These are phyloP conservation scores for Sebastes baramenuke DNA, from an alignment of 2,797 vertebrate species.

Conservation along the genomic window DNA sequence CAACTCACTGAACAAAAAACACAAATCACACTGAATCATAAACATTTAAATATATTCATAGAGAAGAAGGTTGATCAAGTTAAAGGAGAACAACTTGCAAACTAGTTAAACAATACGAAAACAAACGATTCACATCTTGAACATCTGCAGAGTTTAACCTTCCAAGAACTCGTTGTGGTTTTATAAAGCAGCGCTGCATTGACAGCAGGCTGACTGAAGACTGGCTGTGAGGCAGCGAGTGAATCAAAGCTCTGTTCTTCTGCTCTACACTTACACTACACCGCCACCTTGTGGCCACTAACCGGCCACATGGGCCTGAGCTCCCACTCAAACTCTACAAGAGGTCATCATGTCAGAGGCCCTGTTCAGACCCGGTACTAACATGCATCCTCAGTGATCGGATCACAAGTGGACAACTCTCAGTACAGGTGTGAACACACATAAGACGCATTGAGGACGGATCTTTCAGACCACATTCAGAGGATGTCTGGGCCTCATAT, in stretches of 20 bases:
- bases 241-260: background rate
- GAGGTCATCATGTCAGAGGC: too few relatives aligned
- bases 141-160: background rate
- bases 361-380: too few relatives aligned
- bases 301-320: background rate
- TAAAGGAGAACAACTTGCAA: background rate
- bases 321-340: background rate
- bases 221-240: too few relatives aligned
- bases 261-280: slow-evolving; percentile 5
- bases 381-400: too few relatives aligned
- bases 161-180: background rate
- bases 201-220: background rate
- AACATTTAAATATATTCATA: background rate
- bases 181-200: background rate
- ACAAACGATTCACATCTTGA: background rate
- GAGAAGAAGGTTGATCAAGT: background rate
- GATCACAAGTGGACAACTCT: too few relatives aligned
- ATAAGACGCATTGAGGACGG: too few relatives aligned
- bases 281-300: slow-evolving; percentile 59
- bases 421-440: too few relatives aligned
- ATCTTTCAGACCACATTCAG: too few relatives aligned
- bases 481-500: too few relatives aligned
- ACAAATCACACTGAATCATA: background rate
- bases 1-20: background rate
- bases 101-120: background rate